Percentiles rank a stretch among this genome's conserved stretches.
Evolutionary conservation across 2,888 invertebrate species (phyloP).

Genomic region (Iselma pallidipennis): DNA sequence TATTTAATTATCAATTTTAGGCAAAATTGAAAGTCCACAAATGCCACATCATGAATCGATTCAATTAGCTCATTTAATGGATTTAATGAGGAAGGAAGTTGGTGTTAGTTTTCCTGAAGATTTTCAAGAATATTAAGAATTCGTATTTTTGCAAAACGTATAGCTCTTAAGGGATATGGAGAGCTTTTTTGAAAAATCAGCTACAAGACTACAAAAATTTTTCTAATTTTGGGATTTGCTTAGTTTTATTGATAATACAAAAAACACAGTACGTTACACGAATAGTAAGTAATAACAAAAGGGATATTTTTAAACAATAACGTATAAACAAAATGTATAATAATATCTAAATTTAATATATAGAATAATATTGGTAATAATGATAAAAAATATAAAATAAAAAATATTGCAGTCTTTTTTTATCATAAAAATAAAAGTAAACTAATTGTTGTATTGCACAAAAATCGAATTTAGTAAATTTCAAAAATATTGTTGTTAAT

Average conservation of each 20-base stretch:
- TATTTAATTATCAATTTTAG: constrained; percentile 52
- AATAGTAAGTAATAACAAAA: constrained; percentile 31
- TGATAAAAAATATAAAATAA: constrained; percentile 12
- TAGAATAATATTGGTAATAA: constrained; percentile 6
- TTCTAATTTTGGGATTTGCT: background rate
- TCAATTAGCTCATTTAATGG: constrained; percentile 70
- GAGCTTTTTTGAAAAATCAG: background rate
- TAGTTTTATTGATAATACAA: constrained; percentile 32
- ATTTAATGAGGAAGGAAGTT: constrained; percentile 64
- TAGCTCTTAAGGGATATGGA: background rate
- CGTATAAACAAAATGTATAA: constrained; percentile 26
- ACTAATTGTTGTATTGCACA: constrained; percentile 36
- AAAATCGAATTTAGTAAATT: constrained; percentile 22
- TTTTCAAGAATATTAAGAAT: constrained; percentile 27
- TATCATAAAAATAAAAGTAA: constrained; percentile 22
- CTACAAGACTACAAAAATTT: no score
- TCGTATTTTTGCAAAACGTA: no score
- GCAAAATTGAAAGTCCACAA: constrained; percentile 68
- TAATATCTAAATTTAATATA: constrained; percentile 17
- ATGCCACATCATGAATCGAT: constrained; percentile 71
- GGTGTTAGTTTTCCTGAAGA: constrained; percentile 39
- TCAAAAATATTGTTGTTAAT: constrained; percentile 22
- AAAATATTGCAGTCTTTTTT: constrained; percentile 38
- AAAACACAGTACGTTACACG: constrained; percentile 37
- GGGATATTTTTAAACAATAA: constrained; percentile 31